phyloP scores from a whole-genome alignment of 2,797 vertebrate species.

The Propithecus deckenii region DNA sequence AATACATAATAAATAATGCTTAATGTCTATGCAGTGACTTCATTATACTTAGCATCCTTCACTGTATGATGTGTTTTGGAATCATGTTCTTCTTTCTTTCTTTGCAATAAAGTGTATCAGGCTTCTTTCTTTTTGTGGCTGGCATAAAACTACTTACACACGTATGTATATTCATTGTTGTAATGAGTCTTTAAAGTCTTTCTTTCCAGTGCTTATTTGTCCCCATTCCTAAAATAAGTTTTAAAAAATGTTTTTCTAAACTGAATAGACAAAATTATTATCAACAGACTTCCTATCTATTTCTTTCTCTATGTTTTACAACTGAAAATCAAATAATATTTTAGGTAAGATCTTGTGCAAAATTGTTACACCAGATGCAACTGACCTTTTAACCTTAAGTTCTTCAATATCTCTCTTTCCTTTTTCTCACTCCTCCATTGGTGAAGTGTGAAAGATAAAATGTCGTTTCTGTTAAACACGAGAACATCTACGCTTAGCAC shows the following conservation, averaged over 20 bases:
- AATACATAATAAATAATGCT: neutral
- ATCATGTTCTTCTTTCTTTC: neutral
- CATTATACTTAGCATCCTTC: neutral
- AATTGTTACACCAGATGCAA: neutral
- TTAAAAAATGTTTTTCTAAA: neutral
- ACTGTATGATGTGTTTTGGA: neutral
- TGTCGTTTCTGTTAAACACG: conserved; percentile 51
- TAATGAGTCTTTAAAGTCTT: neutral
- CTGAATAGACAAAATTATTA: neutral
- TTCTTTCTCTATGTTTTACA: neutral
- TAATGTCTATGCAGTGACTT: neutral
- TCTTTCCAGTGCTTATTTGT: neutral
- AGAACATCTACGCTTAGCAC: neutral
- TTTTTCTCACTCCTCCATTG: conserved; percentile 10
- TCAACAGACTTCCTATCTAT: neutral
- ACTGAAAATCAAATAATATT: conserved; percentile 15
- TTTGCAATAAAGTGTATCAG: neutral
- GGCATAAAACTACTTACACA: neutral
- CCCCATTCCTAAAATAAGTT: neutral
- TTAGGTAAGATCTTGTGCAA: conserved; percentile 37
- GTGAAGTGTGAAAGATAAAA: conserved; percentile 61
- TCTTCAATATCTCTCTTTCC: neutral
- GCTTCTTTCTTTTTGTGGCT: neutral
- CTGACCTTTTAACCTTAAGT: neutral
- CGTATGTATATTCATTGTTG: neutral